These are phyloP conservation scores for fruit fly (Drosophila melanogaster) DNA, from an alignment of 1,140 invertebrate species.

Conservation along the genomic window Release_6_plus_ISO1_MT NC_004354.4:18113001-18113500, in stretches of 20 bases:
- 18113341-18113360: conserved; percentile 99
- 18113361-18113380: conserved; percentile 99
- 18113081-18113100: neutral
- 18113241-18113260: conserved; percentile 89
- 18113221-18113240: conserved; percentile 7
- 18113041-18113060: conserved; percentile 42
- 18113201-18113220: neutral
- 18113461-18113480: conserved; percentile 99
- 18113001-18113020: conserved; percentile 56
- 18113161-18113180: conserved; percentile 1
- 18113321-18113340: conserved; percentile 98
- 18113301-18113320: conserved; percentile 98
- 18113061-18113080: neutral
- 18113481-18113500: conserved; percentile 98
- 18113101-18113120: conserved; percentile 25
- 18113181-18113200: neutral
- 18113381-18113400: conserved; percentile 85
- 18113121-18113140: conserved; percentile 32
- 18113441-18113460: conserved; percentile 98
- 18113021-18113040: conserved; percentile 62
- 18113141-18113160: conserved; percentile 8
- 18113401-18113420: neutral
- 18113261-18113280: conserved; percentile 94
- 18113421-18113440: no score
- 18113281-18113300: conserved; percentile 96